Conservation (phyloP, 2,797 vertebrate species). For the Cossypha niveicapilla region DNA sequence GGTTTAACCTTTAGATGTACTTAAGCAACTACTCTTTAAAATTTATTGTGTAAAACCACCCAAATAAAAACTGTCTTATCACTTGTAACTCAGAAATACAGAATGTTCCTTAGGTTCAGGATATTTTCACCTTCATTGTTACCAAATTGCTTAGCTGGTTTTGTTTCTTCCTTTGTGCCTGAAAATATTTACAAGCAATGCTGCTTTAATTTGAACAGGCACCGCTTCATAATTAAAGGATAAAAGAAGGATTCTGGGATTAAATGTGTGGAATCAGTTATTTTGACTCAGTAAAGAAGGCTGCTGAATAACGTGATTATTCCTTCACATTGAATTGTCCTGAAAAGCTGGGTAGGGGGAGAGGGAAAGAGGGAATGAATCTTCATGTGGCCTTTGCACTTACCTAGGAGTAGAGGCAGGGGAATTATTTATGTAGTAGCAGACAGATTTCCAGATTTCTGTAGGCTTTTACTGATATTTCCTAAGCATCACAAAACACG, state of each 20-base stretch:
- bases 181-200: slow-evolving; percentile 39
- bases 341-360: not conserved
- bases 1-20: slow-evolving; percentile 72
- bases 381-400: not conserved
- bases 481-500: not conserved
- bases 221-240: slow-evolving; percentile 36
- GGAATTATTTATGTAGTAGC: not conserved
- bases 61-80: slow-evolving; percentile 64
- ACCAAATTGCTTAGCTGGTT: slow-evolving; percentile 42
- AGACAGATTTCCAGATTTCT: slow-evolving; percentile 23
- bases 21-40: slow-evolving; percentile 55
- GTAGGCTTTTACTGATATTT: slow-evolving; percentile 9
- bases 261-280: slow-evolving; percentile 6
- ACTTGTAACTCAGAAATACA: slow-evolving; percentile 32
- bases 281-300: slow-evolving; percentile 19
- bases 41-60: slow-evolving; percentile 59
- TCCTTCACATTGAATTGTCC: not conserved
- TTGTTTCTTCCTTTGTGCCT: slow-evolving; percentile 30
- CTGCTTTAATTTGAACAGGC: slow-evolving; percentile 8
- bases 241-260: slow-evolving; percentile 15
- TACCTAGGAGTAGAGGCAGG: not conserved
- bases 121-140: not conserved
- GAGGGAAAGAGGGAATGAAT: not conserved
- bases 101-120: not conserved
- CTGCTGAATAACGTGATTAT: slow-evolving; percentile 6